Evolutionary conservation across 2,797 vertebrate species (phyloP), one percentile per base, ranked within the genome.

Genomic region (Acrossocheilus wenchowensis): DNA sequence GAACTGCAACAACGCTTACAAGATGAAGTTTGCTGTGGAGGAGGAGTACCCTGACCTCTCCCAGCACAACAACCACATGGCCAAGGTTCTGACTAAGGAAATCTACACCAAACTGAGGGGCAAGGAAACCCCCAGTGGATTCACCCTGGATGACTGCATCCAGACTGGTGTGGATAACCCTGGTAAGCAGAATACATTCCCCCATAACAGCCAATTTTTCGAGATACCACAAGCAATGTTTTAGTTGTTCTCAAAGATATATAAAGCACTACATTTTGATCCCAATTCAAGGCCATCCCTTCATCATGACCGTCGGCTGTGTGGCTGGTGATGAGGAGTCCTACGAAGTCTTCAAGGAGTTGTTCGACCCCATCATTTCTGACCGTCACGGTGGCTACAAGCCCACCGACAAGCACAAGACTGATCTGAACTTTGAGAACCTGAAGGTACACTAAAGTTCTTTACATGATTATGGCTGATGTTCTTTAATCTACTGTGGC

Each of bases 131-230:
- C 96, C 97, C 15, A 98, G 97, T 0, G 98, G 98, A 84, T 98
- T 96, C 95, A 99, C 98, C 80, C 0, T 99, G 81, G 97, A 99
- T 1, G 98, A 99, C 0, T 30, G 93, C 93, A 97, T 97, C 94
- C 97, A 98, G 95, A 98, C 97, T 0, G 97, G 97, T 3, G 96
- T 98, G 69, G 97, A 98, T 94, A 98, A 98, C 93, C 97, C 97
- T 79, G 97, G 97, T 98, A 77, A 92, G 93, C 6, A 48, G 26
- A 36, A 50, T 6, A n/a, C 39, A 39, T 23, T 48, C 4, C n/a
- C 39, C 45, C 30, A 69, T 36, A n/a, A 6, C 3, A 45, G 54
- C 71, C 0, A 0, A 52, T 86, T 36, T 81, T 34, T 86, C 14
- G 3, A 74, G 78, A 64, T 48, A 3, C 19, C 54, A 43, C 39